Percentiles rank a stretch among this genome's conserved stretches.
These are phyloP conservation scores for Collichthys lucidus DNA, from an alignment of 2,113 vertebrate genomes.

Conservation along the genomic window DNA sequence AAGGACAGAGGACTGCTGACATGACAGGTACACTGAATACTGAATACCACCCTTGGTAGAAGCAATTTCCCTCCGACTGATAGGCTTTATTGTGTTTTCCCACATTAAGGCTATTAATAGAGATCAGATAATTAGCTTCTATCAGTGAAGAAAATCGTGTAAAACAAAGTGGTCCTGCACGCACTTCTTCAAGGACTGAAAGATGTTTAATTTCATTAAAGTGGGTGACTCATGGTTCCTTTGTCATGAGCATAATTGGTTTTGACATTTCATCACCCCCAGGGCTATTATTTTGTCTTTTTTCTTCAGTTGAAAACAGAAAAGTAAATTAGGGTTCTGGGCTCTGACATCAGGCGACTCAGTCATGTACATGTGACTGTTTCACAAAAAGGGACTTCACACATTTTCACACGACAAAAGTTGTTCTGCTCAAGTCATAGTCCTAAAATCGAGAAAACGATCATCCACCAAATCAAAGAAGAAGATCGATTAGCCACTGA, in stretches of 20 bases:
- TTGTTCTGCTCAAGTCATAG: not conserved
- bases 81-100: constrained; percentile 5
- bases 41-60: not conserved
- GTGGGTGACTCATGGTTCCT: constrained; percentile 34
- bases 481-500: no score
- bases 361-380: constrained; percentile 6
- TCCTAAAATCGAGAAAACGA: no score
- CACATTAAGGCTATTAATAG: constrained; percentile 18
- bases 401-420: not conserved
- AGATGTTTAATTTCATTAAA: constrained; percentile 48
- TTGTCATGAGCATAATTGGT: constrained; percentile 52
- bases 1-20: not conserved
- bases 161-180: not conserved
- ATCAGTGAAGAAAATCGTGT: not conserved
- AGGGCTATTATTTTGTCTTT: constrained; percentile 41
- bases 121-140: constrained; percentile 1
- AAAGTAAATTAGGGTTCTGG: constrained; percentile 38
- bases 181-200: constrained; percentile 2
- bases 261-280: constrained; percentile 60
- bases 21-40: not conserved
- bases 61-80: not conserved
- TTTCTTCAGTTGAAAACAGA: constrained; percentile 34
- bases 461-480: no score
- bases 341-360: constrained; percentile 25
- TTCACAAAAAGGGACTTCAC: not conserved